These are phyloP conservation scores for Lates calcarifer DNA, from an alignment of 2,113 vertebrate species.

Conservation along the genomic window DNA sequence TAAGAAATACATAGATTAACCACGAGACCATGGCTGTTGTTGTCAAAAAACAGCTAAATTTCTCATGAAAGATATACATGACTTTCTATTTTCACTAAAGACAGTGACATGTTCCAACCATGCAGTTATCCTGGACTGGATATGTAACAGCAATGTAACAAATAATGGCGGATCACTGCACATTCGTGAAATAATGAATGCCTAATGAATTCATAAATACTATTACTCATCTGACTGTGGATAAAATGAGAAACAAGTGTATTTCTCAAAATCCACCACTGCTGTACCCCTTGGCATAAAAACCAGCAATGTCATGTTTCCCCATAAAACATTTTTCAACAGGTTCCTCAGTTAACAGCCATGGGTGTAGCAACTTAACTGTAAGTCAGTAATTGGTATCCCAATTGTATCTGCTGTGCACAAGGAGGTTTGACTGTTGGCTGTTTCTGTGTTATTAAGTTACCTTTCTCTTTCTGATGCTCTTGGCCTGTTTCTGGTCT, in stretches of 20 bases:
- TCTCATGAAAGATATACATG: too few relatives aligned
- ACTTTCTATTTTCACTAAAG: too few relatives aligned
- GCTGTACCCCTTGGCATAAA: not conserved
- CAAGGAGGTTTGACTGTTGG: constrained; percentile 23
- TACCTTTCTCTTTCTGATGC: constrained; percentile 52
- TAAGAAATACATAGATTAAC: too few relatives aligned
- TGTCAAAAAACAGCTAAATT: too few relatives aligned
- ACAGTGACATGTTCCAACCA: too few relatives aligned
- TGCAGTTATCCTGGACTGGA: too few relatives aligned
- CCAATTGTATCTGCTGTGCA: constrained; percentile 21
- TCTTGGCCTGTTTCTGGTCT: constrained; percentile 44
- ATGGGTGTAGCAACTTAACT: constrained; percentile 7
- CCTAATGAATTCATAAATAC: too few relatives aligned
- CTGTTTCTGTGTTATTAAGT: constrained; percentile 61
- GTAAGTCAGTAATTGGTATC: constrained; percentile 23
- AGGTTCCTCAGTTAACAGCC: constrained; percentile 16
- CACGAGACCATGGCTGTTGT: too few relatives aligned
- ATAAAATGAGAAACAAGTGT: not conserved
- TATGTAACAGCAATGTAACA: too few relatives aligned
- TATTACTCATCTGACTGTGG: not conserved
- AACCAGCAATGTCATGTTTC: not conserved
- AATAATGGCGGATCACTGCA: too few relatives aligned
- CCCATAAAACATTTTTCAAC: constrained; percentile 3
- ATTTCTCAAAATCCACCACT: not conserved
- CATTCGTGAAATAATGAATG: too few relatives aligned